Evolutionary conservation across 2,797 vertebrate species (phyloP), one percentile per base, ranked within the genome.

Genomic region (Labroides dimidiatus): DNA sequence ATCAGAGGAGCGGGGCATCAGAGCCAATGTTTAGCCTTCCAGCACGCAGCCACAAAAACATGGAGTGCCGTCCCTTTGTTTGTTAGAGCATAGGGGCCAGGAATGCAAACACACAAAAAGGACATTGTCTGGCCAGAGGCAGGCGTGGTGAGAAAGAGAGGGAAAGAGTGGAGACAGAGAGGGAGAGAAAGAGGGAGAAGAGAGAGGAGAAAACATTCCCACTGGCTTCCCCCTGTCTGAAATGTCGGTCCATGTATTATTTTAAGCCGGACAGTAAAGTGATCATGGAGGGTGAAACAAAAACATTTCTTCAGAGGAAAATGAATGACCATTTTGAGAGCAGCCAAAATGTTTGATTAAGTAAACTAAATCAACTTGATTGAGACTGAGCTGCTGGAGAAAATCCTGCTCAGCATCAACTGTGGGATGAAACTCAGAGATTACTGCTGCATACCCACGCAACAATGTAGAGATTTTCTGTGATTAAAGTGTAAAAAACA

Each of bases 81-180:
- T 92, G 90, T 88, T 84, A 78, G 84, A 89, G 89, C 86, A 92
- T 74, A 87, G 90, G 89, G 86, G 84, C 76, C 89, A 93, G 89
- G 91, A 92, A 94, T 94, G 91, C 89, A 87, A 88, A 90, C 84
- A 89, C 89, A 93, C 92, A 93, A 93, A 93, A 94, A 94, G 92
- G 84, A 92, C 93, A 94, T 94, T 94, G 93, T 94, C 88, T 88
- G 85, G 81, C 84, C 84, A 90, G 88, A 88, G 81, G 89, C 89
- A 89, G 93, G 91, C 90, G 85, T 93, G 93, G 93, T 89, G 90
- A 89, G 91, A 92, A 89, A 89, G 75, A 84, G 87, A 88, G 77
- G 58, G 84, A 80, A 69, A 79, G 72, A 75, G 80, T 42, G 70
- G 70, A 74, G 70, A 74, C 50, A 78, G 62, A 73, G 24, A 56